A percentile compares a stretch with the other conserved stretches of the same genome.
Evolutionary conservation across 2,113 vertebrate genomes (phyloP).

Genomic region (Oreochromis tanganicae): DNA sequence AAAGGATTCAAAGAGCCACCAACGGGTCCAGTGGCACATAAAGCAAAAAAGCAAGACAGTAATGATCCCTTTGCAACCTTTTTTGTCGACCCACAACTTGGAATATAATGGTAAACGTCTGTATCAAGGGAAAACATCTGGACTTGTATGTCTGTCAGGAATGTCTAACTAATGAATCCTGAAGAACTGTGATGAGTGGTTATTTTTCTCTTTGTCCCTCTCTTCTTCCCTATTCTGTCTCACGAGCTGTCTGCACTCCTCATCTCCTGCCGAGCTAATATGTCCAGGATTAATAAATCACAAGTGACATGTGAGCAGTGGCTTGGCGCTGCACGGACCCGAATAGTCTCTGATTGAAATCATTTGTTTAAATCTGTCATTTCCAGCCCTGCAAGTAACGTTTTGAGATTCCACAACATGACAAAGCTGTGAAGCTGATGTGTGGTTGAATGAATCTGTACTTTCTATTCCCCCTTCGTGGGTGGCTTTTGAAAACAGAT

Average conservation of each 20-base stretch:
- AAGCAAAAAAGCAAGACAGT: not conserved
- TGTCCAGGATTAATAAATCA: constrained; percentile 73
- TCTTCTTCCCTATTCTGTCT: not conserved
- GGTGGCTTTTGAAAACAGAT: not conserved
- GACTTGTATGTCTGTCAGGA: not conserved
- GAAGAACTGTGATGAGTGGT: not conserved
- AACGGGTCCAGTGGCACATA: not conserved
- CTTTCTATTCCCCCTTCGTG: not conserved
- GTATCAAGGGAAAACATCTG: not conserved
- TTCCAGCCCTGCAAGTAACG: constrained; percentile 59
- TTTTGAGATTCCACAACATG: constrained; percentile 51
- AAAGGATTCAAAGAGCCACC: not conserved
- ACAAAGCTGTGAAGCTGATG: constrained; percentile 44
- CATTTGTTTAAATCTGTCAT: constrained; percentile 75
- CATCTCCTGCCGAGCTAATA: constrained; percentile 60
- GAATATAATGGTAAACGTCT: not conserved
- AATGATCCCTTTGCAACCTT: not conserved
- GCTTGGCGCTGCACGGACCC: constrained; percentile 47
- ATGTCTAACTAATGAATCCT: not conserved
- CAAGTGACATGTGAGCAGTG: constrained; percentile 56
- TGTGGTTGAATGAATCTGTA: constrained; percentile 17
- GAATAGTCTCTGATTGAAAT: constrained; percentile 74
- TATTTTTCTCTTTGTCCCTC: constrained; percentile 22
- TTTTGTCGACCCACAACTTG: not conserved
- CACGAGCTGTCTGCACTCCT: not conserved